Evolutionary conservation across 2,888 invertebrate genomes (phyloP).

Genomic region (Muschampia staudingeri): DNA sequence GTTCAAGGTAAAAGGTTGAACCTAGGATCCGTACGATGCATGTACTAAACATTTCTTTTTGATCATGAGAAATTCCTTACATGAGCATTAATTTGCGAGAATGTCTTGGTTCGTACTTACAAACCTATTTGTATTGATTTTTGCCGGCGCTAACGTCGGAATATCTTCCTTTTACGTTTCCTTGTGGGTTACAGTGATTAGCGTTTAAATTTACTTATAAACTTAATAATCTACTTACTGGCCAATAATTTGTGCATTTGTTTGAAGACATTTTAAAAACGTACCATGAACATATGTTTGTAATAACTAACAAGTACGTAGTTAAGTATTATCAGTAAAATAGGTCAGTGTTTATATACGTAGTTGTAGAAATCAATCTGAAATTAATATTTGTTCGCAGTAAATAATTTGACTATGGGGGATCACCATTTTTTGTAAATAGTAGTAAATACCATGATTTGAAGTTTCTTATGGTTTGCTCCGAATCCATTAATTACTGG

Average conservation of each 20-base stretch:
- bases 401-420: no score
- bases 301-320: no score
- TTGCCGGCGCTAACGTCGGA: conserved; percentile 77
- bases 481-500: no score
- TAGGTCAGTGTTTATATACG: no score
- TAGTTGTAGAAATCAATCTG: no score
- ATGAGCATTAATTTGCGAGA: background rate
- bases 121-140: conserved; percentile 85
- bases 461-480: no score
- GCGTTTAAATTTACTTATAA: conserved; percentile 9
- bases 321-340: no score
- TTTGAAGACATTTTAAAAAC: background rate
- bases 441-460: no score
- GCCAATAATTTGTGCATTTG: background rate
- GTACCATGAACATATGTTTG: no score
- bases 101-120: conserved; percentile 55
- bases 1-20: conserved; percentile 84
- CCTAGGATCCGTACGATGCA: conserved; percentile 68
- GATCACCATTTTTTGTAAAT: no score
- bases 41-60: conserved; percentile 53
- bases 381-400: no score
- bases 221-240: background rate
- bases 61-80: background rate
- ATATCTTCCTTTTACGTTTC: conserved; percentile 74
- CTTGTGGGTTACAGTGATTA: conserved; percentile 68